Conservation (phyloP, 2,113 vertebrate species). For the Bubo blakistoni region DNA sequence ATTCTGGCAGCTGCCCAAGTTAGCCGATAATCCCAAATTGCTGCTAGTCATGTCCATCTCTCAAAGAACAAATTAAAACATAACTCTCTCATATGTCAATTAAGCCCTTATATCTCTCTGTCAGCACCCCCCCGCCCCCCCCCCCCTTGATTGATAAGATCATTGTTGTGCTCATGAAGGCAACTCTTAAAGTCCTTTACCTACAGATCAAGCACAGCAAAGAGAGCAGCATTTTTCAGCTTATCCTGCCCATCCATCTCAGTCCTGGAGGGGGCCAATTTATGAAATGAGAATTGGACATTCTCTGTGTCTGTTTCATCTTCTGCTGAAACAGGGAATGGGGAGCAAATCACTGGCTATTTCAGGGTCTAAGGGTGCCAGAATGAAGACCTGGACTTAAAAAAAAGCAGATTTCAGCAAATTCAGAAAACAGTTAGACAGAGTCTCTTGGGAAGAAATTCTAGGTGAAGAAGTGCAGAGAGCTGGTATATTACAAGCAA, state of each 20-base stretch:
- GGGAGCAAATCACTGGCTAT: not conserved
- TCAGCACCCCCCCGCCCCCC: too few species aligned
- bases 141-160: not conserved
- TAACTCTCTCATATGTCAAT: not conserved
- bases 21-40: not conserved
- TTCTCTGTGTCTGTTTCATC: not conserved
- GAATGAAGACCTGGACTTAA: not conserved
- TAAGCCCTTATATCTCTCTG: not conserved
- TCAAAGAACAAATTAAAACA: not conserved
- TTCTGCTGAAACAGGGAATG: not conserved
- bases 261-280: not conserved
- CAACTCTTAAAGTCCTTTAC: not conserved
- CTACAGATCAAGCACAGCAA: not conserved
- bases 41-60: not conserved
- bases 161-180: not conserved
- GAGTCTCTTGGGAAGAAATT: not conserved
- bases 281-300: not conserved
- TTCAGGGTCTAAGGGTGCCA: not conserved
- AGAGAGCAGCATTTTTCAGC: not conserved
- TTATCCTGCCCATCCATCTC: not conserved
- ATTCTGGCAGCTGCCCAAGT: not conserved
- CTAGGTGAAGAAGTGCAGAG: not conserved
- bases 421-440: not conserved
- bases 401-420: not conserved
- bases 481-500: not conserved